Conservation (phyloP, 2,888 invertebrate genomes). For the Patella depressa region DNA sequence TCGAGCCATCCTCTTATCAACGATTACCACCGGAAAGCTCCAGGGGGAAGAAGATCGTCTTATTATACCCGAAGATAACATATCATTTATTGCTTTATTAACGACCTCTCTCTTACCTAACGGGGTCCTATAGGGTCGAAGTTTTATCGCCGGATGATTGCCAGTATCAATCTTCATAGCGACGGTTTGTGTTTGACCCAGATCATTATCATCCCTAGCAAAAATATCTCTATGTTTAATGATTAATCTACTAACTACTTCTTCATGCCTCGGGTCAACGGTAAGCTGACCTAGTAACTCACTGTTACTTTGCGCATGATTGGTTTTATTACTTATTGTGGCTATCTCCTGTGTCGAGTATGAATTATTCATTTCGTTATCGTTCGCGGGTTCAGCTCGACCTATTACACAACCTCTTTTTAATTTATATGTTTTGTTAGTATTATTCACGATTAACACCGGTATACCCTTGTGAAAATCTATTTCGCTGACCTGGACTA, state of each 20-base stretch:
- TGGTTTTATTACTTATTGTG: neutral
- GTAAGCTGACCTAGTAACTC: neutral
- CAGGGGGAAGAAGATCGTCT: conserved; percentile 28
- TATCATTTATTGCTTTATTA: conserved; percentile 34
- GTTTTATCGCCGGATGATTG: conserved; percentile 30
- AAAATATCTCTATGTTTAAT: conserved; percentile 22
- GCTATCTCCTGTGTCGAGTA: neutral
- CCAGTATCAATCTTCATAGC: conserved; percentile 20
- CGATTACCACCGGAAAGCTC: conserved; percentile 29
- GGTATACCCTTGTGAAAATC: neutral
- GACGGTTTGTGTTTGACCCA: conserved; percentile 30
- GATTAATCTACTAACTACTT: neutral
- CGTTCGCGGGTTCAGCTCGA: neutral
- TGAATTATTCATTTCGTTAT: neutral
- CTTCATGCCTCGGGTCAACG: neutral
- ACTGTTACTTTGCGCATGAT: neutral
- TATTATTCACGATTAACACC: neutral
- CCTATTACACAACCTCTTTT: conserved; percentile 14
- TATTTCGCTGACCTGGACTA: neutral
- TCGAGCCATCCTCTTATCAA: too few species aligned
- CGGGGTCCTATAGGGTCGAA: conserved; percentile 32
- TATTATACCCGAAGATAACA: conserved; percentile 33
- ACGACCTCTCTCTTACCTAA: conserved; percentile 28
- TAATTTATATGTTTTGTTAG: neutral
- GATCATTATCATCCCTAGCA: conserved; percentile 27